Evolutionary conservation across 2,888 invertebrate genomes (phyloP), one percentile per base, ranked within the genome.

Genomic region (Zygogramma bicolorata): DNA sequence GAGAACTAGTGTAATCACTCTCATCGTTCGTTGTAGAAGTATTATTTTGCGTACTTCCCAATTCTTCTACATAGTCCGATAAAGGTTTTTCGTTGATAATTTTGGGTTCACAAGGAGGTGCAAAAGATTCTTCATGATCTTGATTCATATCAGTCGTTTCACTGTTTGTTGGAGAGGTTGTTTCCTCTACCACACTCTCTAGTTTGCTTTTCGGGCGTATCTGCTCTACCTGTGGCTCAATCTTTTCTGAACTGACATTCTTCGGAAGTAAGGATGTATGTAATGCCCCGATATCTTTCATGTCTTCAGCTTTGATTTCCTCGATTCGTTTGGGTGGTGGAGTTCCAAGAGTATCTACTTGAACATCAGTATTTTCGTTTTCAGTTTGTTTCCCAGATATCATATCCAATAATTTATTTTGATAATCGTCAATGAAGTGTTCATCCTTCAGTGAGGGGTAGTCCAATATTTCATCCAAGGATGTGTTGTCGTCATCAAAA

Each of bases 371-470:
- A 34, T n/a, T n/a, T n/a, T n/a, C n/a, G n/a, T n/a, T n/a, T n/a
- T 65, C 61, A 18, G 74, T 72, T 67, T 68, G 60, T 74, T 78
- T 80, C 3, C 80, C 80, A 31, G 76, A 78, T 18, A 81, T 77
- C 59, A 77, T 77, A 53, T 81, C 80, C 61, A 80, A 65, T 2
- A 80, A 57, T 38, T 80, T 76, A 53, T 78, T 81, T 65, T 81
- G 80, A 34, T 78, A 77, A 49, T 81, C 73, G 60, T 77, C 77
- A 6, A 80, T 70, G 25, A 79, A 57, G 27, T 77, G 72, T 42
- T 79, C 79, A 46, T 77, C 79, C 57, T 77, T 74, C 34, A 78
- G 60, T 0, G 78, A 63, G 20, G 76, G 73, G 25, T 75, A 73
- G 29, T 73, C 67, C 20, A 67, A 40, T 20, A 63, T 70, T 70